Percentiles rank a stretch among this genome's conserved stretches.
phyloP scores from a whole-genome alignment of 1,140 invertebrate species.

The Chironomus tepperi region DNA sequence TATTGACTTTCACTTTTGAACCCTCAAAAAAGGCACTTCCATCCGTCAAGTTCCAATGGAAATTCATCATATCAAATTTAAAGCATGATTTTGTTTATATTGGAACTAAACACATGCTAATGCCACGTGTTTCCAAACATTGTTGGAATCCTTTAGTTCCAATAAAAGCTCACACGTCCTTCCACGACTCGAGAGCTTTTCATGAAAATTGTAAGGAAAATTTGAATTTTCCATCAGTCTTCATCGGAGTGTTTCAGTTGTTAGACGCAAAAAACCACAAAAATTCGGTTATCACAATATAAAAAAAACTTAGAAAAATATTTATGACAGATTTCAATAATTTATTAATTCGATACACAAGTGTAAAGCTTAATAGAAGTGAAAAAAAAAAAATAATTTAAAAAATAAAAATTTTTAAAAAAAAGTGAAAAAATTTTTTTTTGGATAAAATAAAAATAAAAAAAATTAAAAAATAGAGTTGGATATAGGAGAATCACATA shows the following conservation, averaged over 20 bases:
- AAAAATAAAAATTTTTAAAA: not conserved
- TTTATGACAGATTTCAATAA: not conserved
- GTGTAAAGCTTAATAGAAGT: not conserved
- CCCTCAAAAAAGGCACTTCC: not conserved
- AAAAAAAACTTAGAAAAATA: not conserved
- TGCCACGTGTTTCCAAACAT: not conserved
- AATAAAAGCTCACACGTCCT: not conserved
- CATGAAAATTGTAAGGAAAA: not conserved
- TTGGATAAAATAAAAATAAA: not conserved
- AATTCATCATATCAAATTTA: not conserved
- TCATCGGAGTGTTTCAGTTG: slow-evolving; percentile 5
- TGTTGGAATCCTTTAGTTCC: not conserved
- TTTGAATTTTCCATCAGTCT: slow-evolving; percentile 6
- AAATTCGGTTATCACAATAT: not conserved
- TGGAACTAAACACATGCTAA: not conserved
- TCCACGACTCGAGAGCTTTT: not conserved
- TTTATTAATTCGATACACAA: not conserved
- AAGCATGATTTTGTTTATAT: not conserved
- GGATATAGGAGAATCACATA: not conserved
- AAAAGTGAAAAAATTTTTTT: no score
- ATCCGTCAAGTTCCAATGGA: not conserved
- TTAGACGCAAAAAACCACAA: not conserved
- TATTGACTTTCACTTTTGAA: not conserved
- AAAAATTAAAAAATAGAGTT: not conserved
- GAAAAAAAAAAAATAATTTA: not conserved